Evolutionary conservation across 2,797 vertebrate genomes (phyloP).

Genomic region (Caiman crocodilus): DNA sequence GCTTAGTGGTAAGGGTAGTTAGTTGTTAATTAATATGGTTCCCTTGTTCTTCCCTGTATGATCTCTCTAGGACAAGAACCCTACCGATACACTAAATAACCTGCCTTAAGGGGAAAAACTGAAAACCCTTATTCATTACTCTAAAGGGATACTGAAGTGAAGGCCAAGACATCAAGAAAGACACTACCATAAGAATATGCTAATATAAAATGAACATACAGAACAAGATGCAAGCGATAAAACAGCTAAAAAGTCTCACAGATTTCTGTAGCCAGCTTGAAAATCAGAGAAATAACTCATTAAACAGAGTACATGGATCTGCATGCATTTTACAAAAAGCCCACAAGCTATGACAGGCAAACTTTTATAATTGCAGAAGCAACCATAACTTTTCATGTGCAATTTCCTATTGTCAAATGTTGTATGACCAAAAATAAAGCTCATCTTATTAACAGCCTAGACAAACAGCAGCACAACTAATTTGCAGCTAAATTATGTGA

Average conservation of each 20-base stretch:
- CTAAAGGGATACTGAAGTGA: constrained; percentile 11
- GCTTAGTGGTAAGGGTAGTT: too few relatives aligned
- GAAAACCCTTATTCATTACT: background rate
- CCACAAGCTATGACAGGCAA: background rate
- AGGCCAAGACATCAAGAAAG: background rate
- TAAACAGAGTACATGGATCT: background rate
- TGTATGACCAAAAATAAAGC: background rate
- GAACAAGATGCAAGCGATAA: background rate
- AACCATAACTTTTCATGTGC: background rate
- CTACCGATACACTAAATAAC: background rate
- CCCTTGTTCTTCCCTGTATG: too few relatives aligned
- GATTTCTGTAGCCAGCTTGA: background rate
- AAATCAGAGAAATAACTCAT: background rate
- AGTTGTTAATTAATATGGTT: too few relatives aligned
- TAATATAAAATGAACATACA: background rate
- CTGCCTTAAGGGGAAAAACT: background rate
- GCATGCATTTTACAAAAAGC: background rate
- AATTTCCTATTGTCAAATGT: background rate
- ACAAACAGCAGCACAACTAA: background rate
- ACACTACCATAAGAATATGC: background rate
- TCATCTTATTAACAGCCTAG: background rate
- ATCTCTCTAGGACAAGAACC: too few relatives aligned
- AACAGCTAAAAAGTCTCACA: background rate
- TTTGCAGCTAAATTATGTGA: background rate
- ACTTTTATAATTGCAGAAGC: background rate